Base-by-base conservation (phyloP, 2,888 invertebrate species). In the Machimus atricapillus region DNA sequence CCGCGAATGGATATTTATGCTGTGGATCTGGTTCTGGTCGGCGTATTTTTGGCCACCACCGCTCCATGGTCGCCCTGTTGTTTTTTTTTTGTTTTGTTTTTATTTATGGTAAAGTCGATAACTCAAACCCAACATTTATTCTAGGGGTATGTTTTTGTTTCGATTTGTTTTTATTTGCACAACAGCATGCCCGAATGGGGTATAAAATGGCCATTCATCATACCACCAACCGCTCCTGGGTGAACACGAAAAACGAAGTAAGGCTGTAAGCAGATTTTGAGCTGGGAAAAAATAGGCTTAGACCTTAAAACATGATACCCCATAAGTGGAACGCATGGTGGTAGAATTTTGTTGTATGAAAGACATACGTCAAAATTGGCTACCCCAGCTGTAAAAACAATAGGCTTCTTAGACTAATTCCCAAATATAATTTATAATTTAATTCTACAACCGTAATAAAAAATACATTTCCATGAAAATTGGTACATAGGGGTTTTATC, bases 91-190 rank as follows among this genome's bases (percentile, higher is more conserved):
- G n/a, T n/a, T n/a, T 78, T 78, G n/a, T 9, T 78, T 46, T 40
- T 78, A 78, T 78, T 78, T 78, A 78, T 78, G 78, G 19, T 43
- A 78, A 78, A 78, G 78, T 78, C 78, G 78, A 78, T 78, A 78
- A 78, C 37, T 78, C 40, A 78, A 78, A 43, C 40, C 78, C 78
- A 78, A 78, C 78, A 78, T 78, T 78, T 78, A 78, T 78, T 78
- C 78, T 23, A 2, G 78, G n/a, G 43, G 76, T 2, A 9, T 23
- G 40, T 78, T 78, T 78, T 78, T 78, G 78, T 78, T 43, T 43
- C 78, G 43, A 23, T 43, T 40, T 78, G 78, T 43, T 78, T 78
- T 78, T 78, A 78, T 78, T 78, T 78, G 43, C 46, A 78, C 40
- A 78, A 43, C 78, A 43, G 43, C 9, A 14, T 23, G 23, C 78